Base-by-base conservation (phyloP, 2,888 invertebrate genomes). In the Desoria tigrina region DNA sequence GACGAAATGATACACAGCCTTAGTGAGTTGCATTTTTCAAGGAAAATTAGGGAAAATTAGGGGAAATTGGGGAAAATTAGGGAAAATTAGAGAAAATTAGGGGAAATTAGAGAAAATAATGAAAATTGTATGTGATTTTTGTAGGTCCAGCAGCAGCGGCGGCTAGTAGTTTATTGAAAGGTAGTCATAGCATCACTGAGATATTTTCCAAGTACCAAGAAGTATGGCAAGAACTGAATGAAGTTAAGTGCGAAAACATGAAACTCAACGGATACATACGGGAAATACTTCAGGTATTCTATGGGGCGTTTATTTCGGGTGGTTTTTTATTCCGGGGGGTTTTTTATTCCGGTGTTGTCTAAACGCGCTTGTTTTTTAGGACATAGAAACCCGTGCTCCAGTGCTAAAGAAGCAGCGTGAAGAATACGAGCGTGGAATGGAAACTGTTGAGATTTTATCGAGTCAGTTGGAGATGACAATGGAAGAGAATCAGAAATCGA, bases 351-450 rank as follows among this genome's bases (percentile, higher is more conserved):
- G n/a, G n/a, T n/a, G n/a, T n/a, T n/a, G n/a, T n/a, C n/a, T n/a
- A n/a, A n/a, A n/a, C n/a, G n/a, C n/a, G n/a, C n/a, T n/a, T n/a
- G n/a, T 42, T 58, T 24, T 39, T 42, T 39, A 88, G 79, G 95
- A 96, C 80, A 83, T 96, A 42, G 91, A 93, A 81, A 92, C 92
- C 78, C 91, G 91, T 78, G 93, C 93, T 2, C 96, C 96, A 0
- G 78, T 89, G 37, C 79, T 96, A 69, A 88, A 89, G 78, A 89
- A 91, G 79, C 90, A 92, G 79, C 85, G 88, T 72, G 84, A 88
- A 55, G 93, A 95, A 78, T 91, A 90, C 80, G 88, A 89, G 77
- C 86, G 87, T 76, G 85, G 90, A 0, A 78, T 90, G 66, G 88
- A 89, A 68, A 88, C 86, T 24, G 88, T 92, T 74, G 85, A 85